These are phyloP conservation scores for Podarcis muralis DNA, from an alignment of 2,113 vertebrate genomes.

Conservation along the genomic window DNA sequence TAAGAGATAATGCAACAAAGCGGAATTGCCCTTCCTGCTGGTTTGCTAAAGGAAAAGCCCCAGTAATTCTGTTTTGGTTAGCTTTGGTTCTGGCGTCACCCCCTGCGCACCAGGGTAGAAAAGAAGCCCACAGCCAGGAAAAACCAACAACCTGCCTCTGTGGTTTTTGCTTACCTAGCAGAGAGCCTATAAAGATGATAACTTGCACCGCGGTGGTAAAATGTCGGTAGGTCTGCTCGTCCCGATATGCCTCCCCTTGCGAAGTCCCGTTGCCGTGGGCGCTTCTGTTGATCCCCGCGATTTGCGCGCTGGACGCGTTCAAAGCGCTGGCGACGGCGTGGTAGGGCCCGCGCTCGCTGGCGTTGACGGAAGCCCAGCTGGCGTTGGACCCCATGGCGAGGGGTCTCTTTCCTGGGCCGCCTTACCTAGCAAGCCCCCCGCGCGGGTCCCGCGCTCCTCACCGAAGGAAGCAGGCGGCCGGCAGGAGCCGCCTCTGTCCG, in stretches of 20 bases:
- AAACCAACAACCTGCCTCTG: not conserved
- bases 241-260: constrained; percentile 53
- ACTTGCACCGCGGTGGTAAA: constrained; percentile 89
- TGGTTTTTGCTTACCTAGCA: constrained; percentile 83
- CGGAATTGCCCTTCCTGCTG: not conserved
- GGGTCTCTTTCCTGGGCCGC: constrained; percentile 3
- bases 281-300: constrained; percentile 72
- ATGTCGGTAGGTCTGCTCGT: constrained; percentile 86
- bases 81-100: not conserved
- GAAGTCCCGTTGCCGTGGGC: constrained; percentile 44
- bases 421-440: not conserved
- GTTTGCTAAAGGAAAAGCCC: not conserved
- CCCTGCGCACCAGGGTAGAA: not conserved
- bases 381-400: constrained; percentile 68
- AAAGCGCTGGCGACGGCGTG: constrained; percentile 67
- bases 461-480: not conserved
- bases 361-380: constrained; percentile 75
- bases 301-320: constrained; percentile 73
- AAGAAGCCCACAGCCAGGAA: not conserved
- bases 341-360: constrained; percentile 68
- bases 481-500: not conserved
- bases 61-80: not conserved
- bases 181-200: constrained; percentile 89
- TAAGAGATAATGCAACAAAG: not conserved
- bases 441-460: not conserved